phyloP scores from a whole-genome alignment of 2,888 invertebrate genomes.

The Melanchra persicariae region DNA sequence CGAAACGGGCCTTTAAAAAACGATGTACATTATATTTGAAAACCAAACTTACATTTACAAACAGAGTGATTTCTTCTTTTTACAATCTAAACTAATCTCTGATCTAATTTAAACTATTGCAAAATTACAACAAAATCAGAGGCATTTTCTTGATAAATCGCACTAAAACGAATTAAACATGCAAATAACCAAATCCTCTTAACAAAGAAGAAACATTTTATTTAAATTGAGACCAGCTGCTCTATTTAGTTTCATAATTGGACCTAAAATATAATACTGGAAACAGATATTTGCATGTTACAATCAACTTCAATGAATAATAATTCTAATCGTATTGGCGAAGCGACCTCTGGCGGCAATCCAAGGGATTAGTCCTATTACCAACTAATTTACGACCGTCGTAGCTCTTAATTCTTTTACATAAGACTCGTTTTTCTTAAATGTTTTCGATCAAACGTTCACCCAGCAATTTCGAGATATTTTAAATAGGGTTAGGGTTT shows the following conservation, averaged over 20 bases:
- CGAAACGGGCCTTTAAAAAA: no score
- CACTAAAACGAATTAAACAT: no score
- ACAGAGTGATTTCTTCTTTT: no score
- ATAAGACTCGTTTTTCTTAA: slow-evolving; percentile 20
- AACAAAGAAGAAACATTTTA: background rate
- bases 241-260: slow-evolving; percentile 27
- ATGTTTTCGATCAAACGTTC: background rate
- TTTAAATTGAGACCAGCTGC: slow-evolving; percentile 13
- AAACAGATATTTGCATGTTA: slow-evolving; percentile 42
- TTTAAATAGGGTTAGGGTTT: slow-evolving; percentile 12
- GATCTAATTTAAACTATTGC: no score
- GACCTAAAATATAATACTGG: slow-evolving; percentile 32
- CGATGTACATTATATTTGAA: no score
- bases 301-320: slow-evolving; percentile 48
- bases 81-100: no score
- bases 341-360: slow-evolving; percentile 49
- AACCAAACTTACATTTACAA: no score
- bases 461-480: background rate
- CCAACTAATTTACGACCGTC: slow-evolving; percentile 41
- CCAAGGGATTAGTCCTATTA: slow-evolving; percentile 42
- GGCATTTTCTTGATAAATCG: no score
- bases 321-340: slow-evolving; percentile 39
- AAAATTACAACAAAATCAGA: no score
- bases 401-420: slow-evolving; percentile 2
- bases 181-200: no score